Conservation (phyloP, 35 echinoderm and acorn worm species). For the Lytechinus variegatus region DNA sequence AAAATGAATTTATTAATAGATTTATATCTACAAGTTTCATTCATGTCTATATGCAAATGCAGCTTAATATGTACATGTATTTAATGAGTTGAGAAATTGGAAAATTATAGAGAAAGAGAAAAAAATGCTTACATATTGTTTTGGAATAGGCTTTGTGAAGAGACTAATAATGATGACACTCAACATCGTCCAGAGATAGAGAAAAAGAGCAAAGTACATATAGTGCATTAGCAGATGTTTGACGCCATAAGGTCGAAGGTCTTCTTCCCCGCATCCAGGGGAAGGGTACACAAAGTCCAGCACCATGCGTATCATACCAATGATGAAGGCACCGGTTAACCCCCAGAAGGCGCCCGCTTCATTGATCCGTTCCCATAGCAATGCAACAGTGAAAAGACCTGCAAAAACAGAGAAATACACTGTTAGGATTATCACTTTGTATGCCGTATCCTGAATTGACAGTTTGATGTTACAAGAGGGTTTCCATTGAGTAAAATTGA, state of each 20-base stretch:
- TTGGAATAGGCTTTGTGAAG: slow-evolving; percentile 64
- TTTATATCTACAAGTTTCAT: too few relatives aligned
- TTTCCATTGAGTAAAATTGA: too few relatives aligned
- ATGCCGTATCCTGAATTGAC: background rate
- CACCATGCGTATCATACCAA: slow-evolving; percentile 78
- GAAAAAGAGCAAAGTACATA: slow-evolving; percentile 79
- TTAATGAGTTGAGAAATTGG: too few relatives aligned
- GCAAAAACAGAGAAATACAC: background rate
- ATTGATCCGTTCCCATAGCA: slow-evolving; percentile 30
- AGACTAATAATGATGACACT: slow-evolving; percentile 72
- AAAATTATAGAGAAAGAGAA: too few relatives aligned
- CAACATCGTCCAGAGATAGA: slow-evolving; percentile 62
- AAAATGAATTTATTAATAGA: too few relatives aligned
- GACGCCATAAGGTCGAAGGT: slow-evolving; percentile 55
- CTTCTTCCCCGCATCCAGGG: slow-evolving; percentile 71
- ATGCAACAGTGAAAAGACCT: slow-evolving; percentile 27
- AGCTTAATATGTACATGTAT: too few relatives aligned
- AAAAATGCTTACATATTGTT: slow-evolving; percentile 68
- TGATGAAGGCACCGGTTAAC: slow-evolving; percentile 51
- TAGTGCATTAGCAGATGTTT: slow-evolving; percentile 69
- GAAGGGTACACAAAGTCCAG: slow-evolving; percentile 85
- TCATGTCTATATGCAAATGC: too few relatives aligned
- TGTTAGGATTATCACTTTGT: background rate
- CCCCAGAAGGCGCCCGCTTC: slow-evolving; percentile 89
- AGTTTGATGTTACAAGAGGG: too few relatives aligned